phyloP scores from a whole-genome alignment of 2,888 invertebrate genomes.

The Brenthis daphne region DNA sequence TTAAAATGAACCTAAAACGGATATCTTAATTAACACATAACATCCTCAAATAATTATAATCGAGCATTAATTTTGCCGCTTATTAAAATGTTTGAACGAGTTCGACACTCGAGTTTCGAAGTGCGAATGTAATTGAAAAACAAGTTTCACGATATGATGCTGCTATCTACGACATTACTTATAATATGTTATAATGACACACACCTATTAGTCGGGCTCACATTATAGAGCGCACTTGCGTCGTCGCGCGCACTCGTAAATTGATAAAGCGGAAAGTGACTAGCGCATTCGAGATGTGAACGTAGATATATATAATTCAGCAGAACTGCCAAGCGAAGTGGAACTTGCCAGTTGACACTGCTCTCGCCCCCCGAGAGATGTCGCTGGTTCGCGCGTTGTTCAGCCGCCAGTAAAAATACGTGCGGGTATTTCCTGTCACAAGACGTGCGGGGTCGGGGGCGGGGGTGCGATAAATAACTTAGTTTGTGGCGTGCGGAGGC shows the following conservation, averaged over 20 bases:
- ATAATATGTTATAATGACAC: conserved; percentile 24
- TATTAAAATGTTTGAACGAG: conserved; percentile 29
- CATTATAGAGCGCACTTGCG: conserved; percentile 7
- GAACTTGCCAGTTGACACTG: conserved; percentile 21
- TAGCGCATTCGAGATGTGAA: conserved; percentile 26
- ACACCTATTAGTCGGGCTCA: conserved; percentile 18
- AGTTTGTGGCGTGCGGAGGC: conserved; percentile 64
- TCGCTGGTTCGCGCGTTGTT: conserved; percentile 56
- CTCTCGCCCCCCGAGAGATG: conserved; percentile 63
- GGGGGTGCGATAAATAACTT: conserved; percentile 78
- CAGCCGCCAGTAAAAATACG: conserved; percentile 76
- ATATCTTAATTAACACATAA: conserved; percentile 29
- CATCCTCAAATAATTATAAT: conserved; percentile 30
- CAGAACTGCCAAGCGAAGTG: conserved; percentile 25
- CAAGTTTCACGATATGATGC: conserved; percentile 24
- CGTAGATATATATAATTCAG: conserved; percentile 25
- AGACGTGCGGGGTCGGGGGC: conserved; percentile 60
- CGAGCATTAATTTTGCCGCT: conserved; percentile 33
- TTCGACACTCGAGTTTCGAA: conserved; percentile 28
- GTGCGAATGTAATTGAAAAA: conserved; percentile 31
- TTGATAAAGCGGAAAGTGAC: conserved; percentile 29
- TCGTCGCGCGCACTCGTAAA: conserved; percentile 20
- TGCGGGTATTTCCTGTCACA: conserved; percentile 75
- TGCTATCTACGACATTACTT: conserved; percentile 17
- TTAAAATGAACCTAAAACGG: conserved; percentile 4